Conservation (phyloP, 2,888 invertebrate species). For the Apoderus coryli region DNA sequence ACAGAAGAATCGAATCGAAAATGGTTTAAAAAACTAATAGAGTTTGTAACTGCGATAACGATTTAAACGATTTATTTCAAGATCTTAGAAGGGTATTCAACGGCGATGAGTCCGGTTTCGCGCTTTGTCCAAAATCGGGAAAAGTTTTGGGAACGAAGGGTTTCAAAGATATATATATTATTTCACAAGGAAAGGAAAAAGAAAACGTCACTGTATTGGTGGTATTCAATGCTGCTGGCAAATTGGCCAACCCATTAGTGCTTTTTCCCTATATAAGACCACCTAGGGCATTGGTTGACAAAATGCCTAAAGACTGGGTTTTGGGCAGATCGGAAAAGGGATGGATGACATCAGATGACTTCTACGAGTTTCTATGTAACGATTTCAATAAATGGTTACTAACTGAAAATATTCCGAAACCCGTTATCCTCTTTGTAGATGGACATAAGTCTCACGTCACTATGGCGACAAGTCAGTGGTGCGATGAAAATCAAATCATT, state of each 20-base stretch:
- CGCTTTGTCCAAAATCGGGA: no score
- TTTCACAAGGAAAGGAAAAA: slow-evolving; percentile 12
- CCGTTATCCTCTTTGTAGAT: slow-evolving; percentile 14
- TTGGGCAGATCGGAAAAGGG: slow-evolving; percentile 16
- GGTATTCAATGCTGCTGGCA: slow-evolving; percentile 12
- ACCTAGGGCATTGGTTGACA: slow-evolving; percentile 10
- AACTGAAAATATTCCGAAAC: slow-evolving; percentile 12
- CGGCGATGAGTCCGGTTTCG: no score
- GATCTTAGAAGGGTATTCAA: no score
- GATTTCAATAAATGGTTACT: slow-evolving; percentile 14
- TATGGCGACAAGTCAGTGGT: no score
- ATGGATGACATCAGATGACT: slow-evolving; percentile 17
- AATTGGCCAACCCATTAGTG: slow-evolving; percentile 9
- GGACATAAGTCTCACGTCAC: slow-evolving; percentile 8
- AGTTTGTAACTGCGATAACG: no score
- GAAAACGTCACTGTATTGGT: no score
- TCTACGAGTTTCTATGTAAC: slow-evolving; percentile 16
- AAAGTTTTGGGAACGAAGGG: no score
- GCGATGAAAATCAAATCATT: no score
- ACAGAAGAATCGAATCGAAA: no score
- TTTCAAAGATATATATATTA: no score
- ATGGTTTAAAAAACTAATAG: no score
- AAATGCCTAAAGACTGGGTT: slow-evolving; percentile 12
- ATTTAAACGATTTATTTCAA: no score
- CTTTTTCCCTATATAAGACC: slow-evolving; percentile 14